Evolutionary conservation across 2,113 vertebrate genomes (phyloP), one percentile per base, ranked within the genome.

Genomic region (Pseudorectes ferrugineus): DNA sequence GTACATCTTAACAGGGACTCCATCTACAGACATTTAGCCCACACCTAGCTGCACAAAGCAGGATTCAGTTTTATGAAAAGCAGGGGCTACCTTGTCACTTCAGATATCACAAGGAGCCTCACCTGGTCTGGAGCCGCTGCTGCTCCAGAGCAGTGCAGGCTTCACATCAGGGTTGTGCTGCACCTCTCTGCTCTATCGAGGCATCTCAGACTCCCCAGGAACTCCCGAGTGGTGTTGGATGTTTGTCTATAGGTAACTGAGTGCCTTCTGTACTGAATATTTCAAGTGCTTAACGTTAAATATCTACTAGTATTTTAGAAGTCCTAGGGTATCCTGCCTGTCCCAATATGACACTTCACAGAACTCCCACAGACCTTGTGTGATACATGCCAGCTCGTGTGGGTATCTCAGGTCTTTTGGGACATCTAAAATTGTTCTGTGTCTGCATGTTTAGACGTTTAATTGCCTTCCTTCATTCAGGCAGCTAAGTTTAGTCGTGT

Each of bases 151-250:
- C 38, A 61, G 20, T 5, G 2, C 14, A 57, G 31, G 11, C 36
- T 5, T 66, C 62, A 25, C 8, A 15, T 0, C 1, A 0, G 42
- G 43, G 6, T 21, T 54, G 24, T 45, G 38, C 36, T 62, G 38
- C 29, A 61, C 21, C 6, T 45, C 33, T 77, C 33, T 42, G n/a
- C 33, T 73, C 45, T 59, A 3, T 5, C 0, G 0, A 85, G 42
- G 17, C 4, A 11, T 26, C 46, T 52, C 61, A 57, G 26, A 59
- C 14, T 22, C 36, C 13, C 12, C 24, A 63, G 28, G 48, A 88
- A 22, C 16, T 71, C 16, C 33, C 6, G 35, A 21, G 16, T 20
- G 16, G 23, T 0, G 0, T 10, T 88, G 36, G 14, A 29, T 65
- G 5, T 61, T 78, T 42, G 9, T 67, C 51, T 75, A 59, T 23